These are phyloP conservation scores for Chiloscyllium plagiosum DNA, from an alignment of 2,113 vertebrate genomes.

Conservation along the genomic window DNA sequence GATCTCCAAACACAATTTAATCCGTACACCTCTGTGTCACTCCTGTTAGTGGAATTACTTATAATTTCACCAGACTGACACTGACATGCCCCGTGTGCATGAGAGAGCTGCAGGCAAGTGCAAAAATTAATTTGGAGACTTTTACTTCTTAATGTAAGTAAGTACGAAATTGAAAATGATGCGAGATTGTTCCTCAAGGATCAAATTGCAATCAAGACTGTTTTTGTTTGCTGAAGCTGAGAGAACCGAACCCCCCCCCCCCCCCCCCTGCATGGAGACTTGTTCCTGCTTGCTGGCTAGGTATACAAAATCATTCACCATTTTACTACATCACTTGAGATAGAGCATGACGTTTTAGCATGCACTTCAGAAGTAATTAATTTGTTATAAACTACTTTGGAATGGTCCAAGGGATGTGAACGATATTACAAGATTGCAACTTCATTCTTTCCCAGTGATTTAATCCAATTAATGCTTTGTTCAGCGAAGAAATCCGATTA, in stretches of 20 bases:
- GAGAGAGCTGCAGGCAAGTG: not conserved
- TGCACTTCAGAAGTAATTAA: conserved; percentile 4
- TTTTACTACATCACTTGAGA: not conserved
- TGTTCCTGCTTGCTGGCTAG: not conserved
- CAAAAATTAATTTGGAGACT: too few species aligned
- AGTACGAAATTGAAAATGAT: not conserved
- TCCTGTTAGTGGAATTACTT: not conserved
- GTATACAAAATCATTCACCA: not conserved
- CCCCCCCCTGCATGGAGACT: not conserved
- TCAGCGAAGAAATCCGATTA: too few species aligned
- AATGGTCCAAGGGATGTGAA: not conserved
- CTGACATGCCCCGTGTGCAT: not conserved
- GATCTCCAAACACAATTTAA: not conserved
- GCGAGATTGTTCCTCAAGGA: not conserved
- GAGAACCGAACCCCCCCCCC: not conserved
- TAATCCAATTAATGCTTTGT: too few species aligned
- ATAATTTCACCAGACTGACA: not conserved
- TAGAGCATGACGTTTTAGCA: not conserved
- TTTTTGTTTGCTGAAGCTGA: not conserved
- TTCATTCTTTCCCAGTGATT: too few species aligned
- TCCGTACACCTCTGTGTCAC: not conserved
- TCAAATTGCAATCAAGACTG: not conserved
- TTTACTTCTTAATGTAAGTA: not conserved
- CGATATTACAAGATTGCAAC: not conserved
- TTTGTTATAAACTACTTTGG: not conserved